These are phyloP conservation scores for Eufriesea mexicana DNA, from an alignment of 1,140 invertebrate species.

Conservation along the genomic window DNA sequence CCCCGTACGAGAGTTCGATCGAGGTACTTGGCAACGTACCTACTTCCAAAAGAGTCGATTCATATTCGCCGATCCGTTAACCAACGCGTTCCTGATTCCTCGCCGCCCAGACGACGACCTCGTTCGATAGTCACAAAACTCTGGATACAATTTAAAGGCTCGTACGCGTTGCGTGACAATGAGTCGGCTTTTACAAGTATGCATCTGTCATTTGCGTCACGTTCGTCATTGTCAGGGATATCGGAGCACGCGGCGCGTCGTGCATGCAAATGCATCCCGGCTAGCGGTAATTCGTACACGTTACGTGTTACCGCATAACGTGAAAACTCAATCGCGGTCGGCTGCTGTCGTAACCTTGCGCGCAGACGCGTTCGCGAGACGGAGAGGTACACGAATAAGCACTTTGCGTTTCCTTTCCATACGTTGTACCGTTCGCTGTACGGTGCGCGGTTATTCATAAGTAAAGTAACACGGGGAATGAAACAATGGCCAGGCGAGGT, in stretches of 20 bases:
- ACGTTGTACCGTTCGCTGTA: background rate
- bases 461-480: background rate
- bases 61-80: conserved; percentile 41
- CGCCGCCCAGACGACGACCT: background rate
- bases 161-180: conserved; percentile 26
- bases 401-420: background rate
- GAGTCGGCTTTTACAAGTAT: conserved; percentile 46
- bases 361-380: background rate
- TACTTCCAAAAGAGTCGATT: background rate
- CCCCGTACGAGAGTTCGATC: no score
- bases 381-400: conserved; percentile 8
- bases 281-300: conserved; percentile 56
- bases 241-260: conserved; percentile 39
- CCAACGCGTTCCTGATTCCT: background rate
- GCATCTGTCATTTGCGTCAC: conserved; percentile 58
- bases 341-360: background rate
- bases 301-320: conserved; percentile 59
- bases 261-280: conserved; percentile 53
- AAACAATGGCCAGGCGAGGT: background rate
- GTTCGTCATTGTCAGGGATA: conserved; percentile 61
- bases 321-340: conserved; percentile 31
- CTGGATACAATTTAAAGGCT: conserved; percentile 40
- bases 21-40: background rate
- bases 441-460: background rate
- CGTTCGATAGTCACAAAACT: conserved; percentile 17